Evolutionary conservation across 92 coral and sea anemone species (phyloP).

Genomic region (Ricordea florida): DNA sequence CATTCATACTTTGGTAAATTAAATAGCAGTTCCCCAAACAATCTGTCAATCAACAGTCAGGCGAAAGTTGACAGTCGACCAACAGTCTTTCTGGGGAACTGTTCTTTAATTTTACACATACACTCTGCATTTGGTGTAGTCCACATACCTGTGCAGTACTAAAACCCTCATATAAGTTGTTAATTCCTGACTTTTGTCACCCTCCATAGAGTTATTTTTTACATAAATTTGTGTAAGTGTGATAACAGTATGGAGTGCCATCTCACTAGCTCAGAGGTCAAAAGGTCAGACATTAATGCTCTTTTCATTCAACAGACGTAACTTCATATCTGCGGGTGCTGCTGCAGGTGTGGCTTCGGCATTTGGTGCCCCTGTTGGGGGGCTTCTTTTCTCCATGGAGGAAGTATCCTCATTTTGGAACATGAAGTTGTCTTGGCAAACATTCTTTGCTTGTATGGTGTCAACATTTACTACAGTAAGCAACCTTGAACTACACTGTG

Average conservation of each 20-base stretch:
- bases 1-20: too few species aligned
- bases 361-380: constrained; percentile 99
- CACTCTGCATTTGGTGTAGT: background rate
- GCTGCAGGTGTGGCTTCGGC: constrained; percentile 99
- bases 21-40: too few species aligned
- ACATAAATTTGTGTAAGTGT: too few species aligned
- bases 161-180: too few species aligned
- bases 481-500: background rate
- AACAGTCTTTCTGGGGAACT: too few species aligned
- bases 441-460: constrained; percentile 99
- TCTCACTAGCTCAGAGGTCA: too few species aligned
- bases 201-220: too few species aligned
- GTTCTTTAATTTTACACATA: background rate
- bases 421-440: constrained; percentile 99
- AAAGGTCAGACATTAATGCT: background rate
- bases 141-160: background rate
- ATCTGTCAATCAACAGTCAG: too few species aligned
- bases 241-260: too few species aligned
- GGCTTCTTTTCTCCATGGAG: constrained; percentile 96
- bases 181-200: too few species aligned
- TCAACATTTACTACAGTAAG: constrained; percentile 98
- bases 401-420: constrained; percentile 99
- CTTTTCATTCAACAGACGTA: constrained; percentile 59
- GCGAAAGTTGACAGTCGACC: too few species aligned
- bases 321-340: constrained; percentile 99